phyloP scores from a whole-genome alignment of 2,888 invertebrate species.

The Amphipyra berbera region DNA sequence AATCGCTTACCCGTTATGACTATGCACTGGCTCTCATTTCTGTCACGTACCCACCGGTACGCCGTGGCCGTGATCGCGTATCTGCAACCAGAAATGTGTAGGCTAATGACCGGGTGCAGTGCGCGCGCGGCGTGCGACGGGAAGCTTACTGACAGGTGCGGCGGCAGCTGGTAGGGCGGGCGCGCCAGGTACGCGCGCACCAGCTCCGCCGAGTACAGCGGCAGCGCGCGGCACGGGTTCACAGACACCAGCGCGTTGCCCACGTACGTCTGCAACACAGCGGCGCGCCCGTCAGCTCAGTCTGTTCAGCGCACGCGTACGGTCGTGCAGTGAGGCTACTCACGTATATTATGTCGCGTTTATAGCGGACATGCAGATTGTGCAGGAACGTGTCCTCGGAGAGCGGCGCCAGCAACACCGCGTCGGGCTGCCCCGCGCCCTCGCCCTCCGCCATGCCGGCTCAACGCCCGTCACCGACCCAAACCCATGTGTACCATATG shows the following conservation, averaged over 20 bases:
- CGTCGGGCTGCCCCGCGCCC: conserved; percentile 94
- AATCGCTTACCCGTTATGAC: conserved; percentile 91
- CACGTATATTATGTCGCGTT: conserved; percentile 96
- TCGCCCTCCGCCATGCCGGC: conserved; percentile 65
- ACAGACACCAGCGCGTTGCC: conserved; percentile 96
- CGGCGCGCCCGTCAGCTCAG: background rate
- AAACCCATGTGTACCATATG: background rate
- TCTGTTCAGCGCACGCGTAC: background rate
- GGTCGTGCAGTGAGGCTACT: conserved; percentile 68
- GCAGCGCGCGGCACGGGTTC: conserved; percentile 96
- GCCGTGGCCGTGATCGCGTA: conserved; percentile 95
- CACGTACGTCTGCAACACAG: conserved; percentile 93
- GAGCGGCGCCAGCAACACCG: conserved; percentile 95
- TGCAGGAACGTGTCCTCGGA: conserved; percentile 95
- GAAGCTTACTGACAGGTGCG: conserved; percentile 75
- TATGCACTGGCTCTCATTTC: conserved; percentile 95
- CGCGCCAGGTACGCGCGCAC: conserved; percentile 93
- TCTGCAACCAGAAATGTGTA: conserved; percentile 80
- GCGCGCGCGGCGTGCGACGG: background rate
- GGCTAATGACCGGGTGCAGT: background rate
- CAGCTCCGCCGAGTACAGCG: conserved; percentile 94
- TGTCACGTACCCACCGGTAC: conserved; percentile 94
- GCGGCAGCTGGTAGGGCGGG: conserved; percentile 81
- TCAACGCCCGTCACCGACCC: conserved; percentile 59
- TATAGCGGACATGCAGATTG: conserved; percentile 95